Conservation (phyloP, 2,888 invertebrate genomes). For the Phaonia tiefii region DNA sequence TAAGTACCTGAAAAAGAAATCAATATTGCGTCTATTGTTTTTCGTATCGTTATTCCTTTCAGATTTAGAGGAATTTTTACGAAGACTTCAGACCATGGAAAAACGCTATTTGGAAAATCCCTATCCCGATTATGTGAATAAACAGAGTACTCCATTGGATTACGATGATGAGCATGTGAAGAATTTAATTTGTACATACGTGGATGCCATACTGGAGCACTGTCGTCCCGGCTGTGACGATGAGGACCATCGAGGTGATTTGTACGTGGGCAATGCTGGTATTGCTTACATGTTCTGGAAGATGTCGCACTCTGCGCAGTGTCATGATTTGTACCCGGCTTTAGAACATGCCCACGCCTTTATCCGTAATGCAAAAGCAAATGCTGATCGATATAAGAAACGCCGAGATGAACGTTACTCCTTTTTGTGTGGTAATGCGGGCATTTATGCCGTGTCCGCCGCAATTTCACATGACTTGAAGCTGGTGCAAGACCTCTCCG, state of each 20-base stretch:
- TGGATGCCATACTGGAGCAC: slow-evolving; percentile 78
- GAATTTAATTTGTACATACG: slow-evolving; percentile 78
- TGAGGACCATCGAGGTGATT: slow-evolving; percentile 78
- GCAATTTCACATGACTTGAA: slow-evolving; percentile 82
- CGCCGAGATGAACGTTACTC: slow-evolving; percentile 84
- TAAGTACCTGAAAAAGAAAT: slow-evolving; percentile 36
- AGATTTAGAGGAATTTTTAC: slow-evolving; percentile 8
- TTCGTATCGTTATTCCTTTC: not conserved
- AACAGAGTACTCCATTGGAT: slow-evolving; percentile 71
- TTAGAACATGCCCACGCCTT: slow-evolving; percentile 84
- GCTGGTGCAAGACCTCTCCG: slow-evolving; percentile 80
- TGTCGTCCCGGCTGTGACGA: slow-evolving; percentile 75
- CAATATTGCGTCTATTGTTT: slow-evolving; percentile 35
- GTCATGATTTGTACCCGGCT: slow-evolving; percentile 81
- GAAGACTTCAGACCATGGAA: slow-evolving; percentile 72
- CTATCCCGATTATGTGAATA: slow-evolving; percentile 75
- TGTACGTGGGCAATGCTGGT: slow-evolving; percentile 81
- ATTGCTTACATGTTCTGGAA: slow-evolving; percentile 89
- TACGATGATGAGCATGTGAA: slow-evolving; percentile 77
- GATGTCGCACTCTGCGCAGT: slow-evolving; percentile 82
- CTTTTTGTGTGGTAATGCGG: slow-evolving; percentile 90
- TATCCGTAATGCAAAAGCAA: slow-evolving; percentile 83
- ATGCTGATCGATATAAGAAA: slow-evolving; percentile 80
- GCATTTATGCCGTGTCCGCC: slow-evolving; percentile 87
- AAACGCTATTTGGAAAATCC: slow-evolving; percentile 79